Evolutionary conservation across 2,797 vertebrate genomes (phyloP).

Genomic region (Melanotaenia parkinsoni): DNA sequence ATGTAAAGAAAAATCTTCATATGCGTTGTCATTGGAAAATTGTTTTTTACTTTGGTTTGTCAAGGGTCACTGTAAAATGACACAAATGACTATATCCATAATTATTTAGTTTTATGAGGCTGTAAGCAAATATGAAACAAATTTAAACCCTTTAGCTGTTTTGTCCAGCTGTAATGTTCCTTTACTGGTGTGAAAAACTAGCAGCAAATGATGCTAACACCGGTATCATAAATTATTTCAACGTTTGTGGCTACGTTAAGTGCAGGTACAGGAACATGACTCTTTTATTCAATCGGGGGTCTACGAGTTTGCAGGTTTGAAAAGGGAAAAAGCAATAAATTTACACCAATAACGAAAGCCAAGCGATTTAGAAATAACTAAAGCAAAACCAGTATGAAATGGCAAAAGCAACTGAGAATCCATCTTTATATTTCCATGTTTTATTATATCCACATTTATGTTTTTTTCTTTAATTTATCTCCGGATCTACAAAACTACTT

Average conservation of each 20-base stretch:
- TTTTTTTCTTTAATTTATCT: not conserved
- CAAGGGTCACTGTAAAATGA: not conserved
- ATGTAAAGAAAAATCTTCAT: conserved; percentile 48
- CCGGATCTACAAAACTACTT: not conserved
- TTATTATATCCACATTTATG: not conserved
- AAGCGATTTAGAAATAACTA: too few relatives aligned
- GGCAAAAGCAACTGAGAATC: not conserved
- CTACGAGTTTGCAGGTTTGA: not conserved
- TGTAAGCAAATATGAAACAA: not conserved
- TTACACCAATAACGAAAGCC: too few relatives aligned
- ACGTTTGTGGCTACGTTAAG: not conserved
- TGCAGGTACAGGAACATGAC: not conserved
- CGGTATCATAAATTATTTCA: not conserved
- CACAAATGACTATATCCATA: not conserved
- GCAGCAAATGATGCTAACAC: not conserved
- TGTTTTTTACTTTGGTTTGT: not conserved
- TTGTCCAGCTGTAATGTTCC: not conserved
- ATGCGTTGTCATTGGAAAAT: not conserved
- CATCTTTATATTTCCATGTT: too few relatives aligned
- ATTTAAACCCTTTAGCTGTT: not conserved
- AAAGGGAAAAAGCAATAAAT: too few relatives aligned
- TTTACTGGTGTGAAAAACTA: not conserved
- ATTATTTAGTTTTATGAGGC: not conserved
- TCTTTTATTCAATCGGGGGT: not conserved
- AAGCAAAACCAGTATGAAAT: conserved; percentile 7